Conservation (phyloP, 2,797 vertebrate genomes). For the Dryobates pubescens region DNA sequence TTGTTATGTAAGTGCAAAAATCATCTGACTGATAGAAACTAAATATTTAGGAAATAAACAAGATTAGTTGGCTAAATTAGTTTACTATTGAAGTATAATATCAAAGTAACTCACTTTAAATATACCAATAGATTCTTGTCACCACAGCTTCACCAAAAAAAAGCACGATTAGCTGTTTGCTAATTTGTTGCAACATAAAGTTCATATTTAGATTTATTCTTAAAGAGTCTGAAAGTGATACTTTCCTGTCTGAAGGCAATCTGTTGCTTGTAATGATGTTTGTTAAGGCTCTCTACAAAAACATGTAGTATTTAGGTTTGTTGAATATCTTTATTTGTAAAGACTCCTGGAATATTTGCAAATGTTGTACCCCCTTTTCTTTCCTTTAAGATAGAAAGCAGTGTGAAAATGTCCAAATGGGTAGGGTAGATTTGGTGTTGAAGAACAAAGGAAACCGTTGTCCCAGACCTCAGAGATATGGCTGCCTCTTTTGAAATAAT, state of each 20-base stretch:
- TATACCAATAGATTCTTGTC: slow-evolving; percentile 11
- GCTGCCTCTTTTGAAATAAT: background rate
- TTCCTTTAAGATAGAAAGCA: background rate
- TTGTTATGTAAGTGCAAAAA: slow-evolving; percentile 72
- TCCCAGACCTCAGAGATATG: background rate
- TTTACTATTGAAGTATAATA: slow-evolving; percentile 51
- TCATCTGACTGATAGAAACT: slow-evolving; percentile 62
- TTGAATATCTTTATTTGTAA: background rate
- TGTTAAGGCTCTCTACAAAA: background rate
- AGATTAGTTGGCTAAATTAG: slow-evolving; percentile 73
- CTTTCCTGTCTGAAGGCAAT: background rate
- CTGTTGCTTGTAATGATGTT: background rate
- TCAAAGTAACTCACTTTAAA: slow-evolving; percentile 42
- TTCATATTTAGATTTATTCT: background rate
- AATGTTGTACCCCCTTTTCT: background rate
- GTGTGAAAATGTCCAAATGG: background rate
- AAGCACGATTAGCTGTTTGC: background rate
- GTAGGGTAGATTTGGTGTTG: background rate
- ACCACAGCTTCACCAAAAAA: slow-evolving; percentile 12
- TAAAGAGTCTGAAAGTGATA: background rate
- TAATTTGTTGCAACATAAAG: background rate
- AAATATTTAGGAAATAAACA: slow-evolving; percentile 76
- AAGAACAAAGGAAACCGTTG: background rate
- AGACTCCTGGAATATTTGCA: background rate
- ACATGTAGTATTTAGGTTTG: background rate